These are phyloP conservation scores for Petrosia ficiformis DNA, from an alignment of 37 sponge, comb jelly and placozoan species.

Conservation along the genomic window DNA sequence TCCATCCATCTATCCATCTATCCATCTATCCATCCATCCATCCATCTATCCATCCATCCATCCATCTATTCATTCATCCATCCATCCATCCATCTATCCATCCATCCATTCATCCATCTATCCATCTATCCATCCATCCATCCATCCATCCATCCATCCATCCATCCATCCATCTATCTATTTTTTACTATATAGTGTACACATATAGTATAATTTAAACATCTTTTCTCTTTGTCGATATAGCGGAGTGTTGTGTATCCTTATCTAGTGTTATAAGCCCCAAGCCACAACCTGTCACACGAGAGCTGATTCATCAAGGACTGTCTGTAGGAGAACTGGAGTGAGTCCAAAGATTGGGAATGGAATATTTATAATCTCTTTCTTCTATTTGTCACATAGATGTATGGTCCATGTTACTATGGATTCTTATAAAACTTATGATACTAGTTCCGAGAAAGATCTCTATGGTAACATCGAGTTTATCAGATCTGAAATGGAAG, in stretches of 20 bases:
- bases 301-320: slow-evolving; percentile 62
- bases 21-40: too few relatives aligned
- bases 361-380: slow-evolving; percentile 8
- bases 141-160: too few relatives aligned
- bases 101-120: too few relatives aligned
- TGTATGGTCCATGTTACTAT: slow-evolving; percentile 45
- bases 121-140: too few relatives aligned
- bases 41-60: too few relatives aligned
- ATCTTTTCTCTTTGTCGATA: background rate
- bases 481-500: background rate
- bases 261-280: slow-evolving; percentile 32
- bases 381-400: slow-evolving; percentile 10
- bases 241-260: slow-evolving; percentile 49
- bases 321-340: slow-evolving; percentile 52
- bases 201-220: background rate
- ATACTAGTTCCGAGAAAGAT: slow-evolving; percentile 2
- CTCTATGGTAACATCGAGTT: slow-evolving; percentile 12
- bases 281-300: background rate
- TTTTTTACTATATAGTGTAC: background rate
- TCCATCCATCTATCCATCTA: too few relatives aligned
- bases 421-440: slow-evolving; percentile 12
- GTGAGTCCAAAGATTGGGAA: slow-evolving; percentile 32
- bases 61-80: too few relatives aligned
- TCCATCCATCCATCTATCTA: too few relatives aligned
- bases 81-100: too few relatives aligned